phyloP scores from a whole-genome alignment of 2,113 vertebrate genomes.

The Leucosticte australis region DNA sequence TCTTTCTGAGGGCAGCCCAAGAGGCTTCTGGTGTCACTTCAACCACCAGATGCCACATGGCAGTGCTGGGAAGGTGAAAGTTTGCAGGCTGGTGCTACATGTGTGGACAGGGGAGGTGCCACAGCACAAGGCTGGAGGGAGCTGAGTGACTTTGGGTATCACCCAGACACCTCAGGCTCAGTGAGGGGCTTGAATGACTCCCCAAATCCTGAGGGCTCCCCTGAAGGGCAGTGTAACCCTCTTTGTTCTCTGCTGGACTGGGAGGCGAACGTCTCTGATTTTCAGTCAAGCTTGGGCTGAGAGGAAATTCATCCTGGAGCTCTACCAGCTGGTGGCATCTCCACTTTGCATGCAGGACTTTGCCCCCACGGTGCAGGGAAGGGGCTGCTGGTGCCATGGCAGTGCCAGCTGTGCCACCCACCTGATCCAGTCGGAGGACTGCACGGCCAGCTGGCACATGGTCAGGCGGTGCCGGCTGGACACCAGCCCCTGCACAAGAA shows the following conservation, averaged over 20 bases:
- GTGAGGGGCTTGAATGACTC: not conserved
- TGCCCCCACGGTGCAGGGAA: accelerated
- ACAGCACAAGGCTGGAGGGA: not conserved
- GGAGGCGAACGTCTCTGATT: not conserved
- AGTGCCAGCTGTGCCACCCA: conserved; percentile 54
- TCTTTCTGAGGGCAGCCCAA: not conserved
- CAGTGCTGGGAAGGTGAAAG: not conserved
- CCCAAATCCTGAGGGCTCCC: not conserved
- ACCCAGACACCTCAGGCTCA: not conserved
- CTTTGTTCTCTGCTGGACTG: not conserved
- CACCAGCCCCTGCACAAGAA: conserved; percentile 85
- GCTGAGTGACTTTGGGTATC: not conserved
- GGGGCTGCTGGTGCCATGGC: not conserved
- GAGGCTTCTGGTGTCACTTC: not conserved
- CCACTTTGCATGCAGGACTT: not conserved
- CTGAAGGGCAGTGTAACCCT: not conserved
- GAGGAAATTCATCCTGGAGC: not conserved
- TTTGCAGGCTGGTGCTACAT: not conserved
- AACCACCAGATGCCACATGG: accelerated
- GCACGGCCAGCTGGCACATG: conserved; percentile 97
- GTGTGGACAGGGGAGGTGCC: not conserved
- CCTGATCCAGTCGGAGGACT: conserved; percentile 98
- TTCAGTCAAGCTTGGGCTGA: not conserved
- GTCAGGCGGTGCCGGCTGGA: conserved; percentile 92
- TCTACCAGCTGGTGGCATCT: not conserved